Evolutionary conservation across 2,888 invertebrate species (phyloP).

Genomic region (Agrotis ipsilon): DNA sequence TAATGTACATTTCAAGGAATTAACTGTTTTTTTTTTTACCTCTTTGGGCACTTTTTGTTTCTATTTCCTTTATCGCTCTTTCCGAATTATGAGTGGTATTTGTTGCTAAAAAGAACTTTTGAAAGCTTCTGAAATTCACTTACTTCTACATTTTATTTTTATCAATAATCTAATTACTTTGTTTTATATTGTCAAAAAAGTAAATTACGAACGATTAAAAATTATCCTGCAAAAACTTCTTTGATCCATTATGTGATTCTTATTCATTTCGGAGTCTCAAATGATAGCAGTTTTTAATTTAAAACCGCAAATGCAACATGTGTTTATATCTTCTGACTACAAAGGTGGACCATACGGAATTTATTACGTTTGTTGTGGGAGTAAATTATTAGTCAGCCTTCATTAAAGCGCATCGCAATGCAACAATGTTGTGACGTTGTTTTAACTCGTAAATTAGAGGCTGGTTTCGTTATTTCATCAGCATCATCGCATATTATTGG

Average conservation of each 20-base stretch:
- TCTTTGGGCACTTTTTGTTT: slow-evolving; percentile 31
- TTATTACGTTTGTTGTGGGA: slow-evolving; percentile 36
- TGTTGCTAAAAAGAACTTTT: slow-evolving; percentile 5
- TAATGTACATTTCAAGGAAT: slow-evolving; percentile 16
- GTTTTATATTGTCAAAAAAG: neutral
- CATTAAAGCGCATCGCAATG: slow-evolving; percentile 58
- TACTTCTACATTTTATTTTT: no score
- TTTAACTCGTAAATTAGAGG: slow-evolving; percentile 75
- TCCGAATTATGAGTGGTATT: neutral
- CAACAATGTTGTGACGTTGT: slow-evolving; percentile 76
- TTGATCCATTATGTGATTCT: neutral
- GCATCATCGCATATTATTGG: slow-evolving; percentile 87
- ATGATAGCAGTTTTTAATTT: slow-evolving; percentile 1
- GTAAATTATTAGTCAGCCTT: slow-evolving; percentile 46
- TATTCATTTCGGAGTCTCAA: slow-evolving; percentile 6
- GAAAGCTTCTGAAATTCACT: neutral
- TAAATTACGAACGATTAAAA: no score
- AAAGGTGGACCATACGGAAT: slow-evolving; percentile 9
- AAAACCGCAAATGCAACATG: neutral
- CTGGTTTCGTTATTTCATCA: slow-evolving; percentile 79
- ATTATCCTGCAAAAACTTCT: neutral
- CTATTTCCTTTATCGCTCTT: slow-evolving; percentile 14
- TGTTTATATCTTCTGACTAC: slow-evolving; percentile 8
- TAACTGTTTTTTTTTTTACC: slow-evolving; percentile 29
- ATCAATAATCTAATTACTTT: no score